These are phyloP conservation scores for Pachliopta kotzebuea DNA, from an alignment of 2,888 invertebrate genomes.

Conservation along the genomic window DNA sequence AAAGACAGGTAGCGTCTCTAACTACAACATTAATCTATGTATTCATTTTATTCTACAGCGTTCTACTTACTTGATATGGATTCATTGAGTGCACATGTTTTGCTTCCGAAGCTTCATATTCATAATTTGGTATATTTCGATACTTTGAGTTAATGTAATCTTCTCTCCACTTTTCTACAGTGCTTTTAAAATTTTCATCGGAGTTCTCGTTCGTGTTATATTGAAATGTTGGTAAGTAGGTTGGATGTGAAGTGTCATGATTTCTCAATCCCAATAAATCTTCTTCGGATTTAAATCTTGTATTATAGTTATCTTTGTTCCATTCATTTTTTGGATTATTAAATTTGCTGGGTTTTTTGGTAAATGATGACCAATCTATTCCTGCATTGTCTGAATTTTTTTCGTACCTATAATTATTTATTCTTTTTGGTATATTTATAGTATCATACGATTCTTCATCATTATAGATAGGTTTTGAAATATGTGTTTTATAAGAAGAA, in stretches of 20 bases:
- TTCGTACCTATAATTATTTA: conserved; percentile 44
- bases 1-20: conserved; percentile 38
- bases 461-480: conserved; percentile 46
- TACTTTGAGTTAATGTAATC: conserved; percentile 67
- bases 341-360: conserved; percentile 48
- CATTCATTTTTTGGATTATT: conserved; percentile 51
- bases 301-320: conserved; percentile 53
- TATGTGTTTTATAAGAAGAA: conserved; percentile 49
- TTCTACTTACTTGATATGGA: conserved; percentile 67
- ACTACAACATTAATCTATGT: conserved; percentile 30
- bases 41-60: conserved; percentile 32
- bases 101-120: conserved; percentile 63
- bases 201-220: conserved; percentile 46
- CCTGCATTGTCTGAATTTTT: conserved; percentile 49
- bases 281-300: conserved; percentile 68
- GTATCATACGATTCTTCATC: conserved; percentile 53
- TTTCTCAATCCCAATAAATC: conserved; percentile 68
- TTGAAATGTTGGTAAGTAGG: conserved; percentile 58
- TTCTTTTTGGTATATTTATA: conserved; percentile 66
- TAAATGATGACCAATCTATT: conserved; percentile 47
- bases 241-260: conserved; percentile 64
- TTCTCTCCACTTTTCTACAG: conserved; percentile 69
- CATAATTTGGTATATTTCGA: conserved; percentile 53
- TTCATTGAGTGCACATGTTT: conserved; percentile 66
- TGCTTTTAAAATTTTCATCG: conserved; percentile 63